phyloP scores from a whole-genome alignment of 2,113 vertebrate genomes.

The Cyprinodon tularosa region DNA sequence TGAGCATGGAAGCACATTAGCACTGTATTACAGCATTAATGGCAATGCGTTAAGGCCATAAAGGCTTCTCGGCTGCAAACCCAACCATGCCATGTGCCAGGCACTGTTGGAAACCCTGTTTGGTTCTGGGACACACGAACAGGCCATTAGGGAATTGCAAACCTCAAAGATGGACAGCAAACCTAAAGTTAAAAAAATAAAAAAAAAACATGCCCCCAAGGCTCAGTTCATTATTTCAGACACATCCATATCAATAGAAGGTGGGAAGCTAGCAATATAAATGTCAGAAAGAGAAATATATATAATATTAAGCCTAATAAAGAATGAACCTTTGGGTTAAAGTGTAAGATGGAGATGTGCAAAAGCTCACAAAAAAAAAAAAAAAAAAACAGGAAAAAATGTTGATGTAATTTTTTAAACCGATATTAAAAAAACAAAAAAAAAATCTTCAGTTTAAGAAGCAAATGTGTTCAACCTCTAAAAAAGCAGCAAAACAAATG shows the following conservation, averaged over 20 bases:
- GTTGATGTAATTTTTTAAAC: too few relatives aligned
- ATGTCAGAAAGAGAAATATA: constrained; percentile 17
- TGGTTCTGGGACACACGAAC: constrained; percentile 53
- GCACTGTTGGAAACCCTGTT: constrained; percentile 55
- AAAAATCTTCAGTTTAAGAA: background rate
- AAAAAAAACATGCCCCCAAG: constrained; percentile 36
- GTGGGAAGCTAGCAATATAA: constrained; percentile 39
- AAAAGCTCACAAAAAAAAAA: background rate
- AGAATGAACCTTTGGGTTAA: constrained; percentile 23
- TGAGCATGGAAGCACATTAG: constrained; percentile 56
- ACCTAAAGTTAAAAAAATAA: constrained; percentile 38
- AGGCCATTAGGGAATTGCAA: constrained; percentile 58
- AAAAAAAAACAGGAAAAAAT: background rate
- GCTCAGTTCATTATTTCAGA: constrained; percentile 47
- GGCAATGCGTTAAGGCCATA: constrained; percentile 64
- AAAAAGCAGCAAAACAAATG: too few relatives aligned
- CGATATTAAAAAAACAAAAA: background rate
- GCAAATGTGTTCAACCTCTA: too few relatives aligned
- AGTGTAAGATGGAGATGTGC: constrained; percentile 8
- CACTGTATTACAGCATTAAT: constrained; percentile 63
- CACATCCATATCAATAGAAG: constrained; percentile 23
- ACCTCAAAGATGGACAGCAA: constrained; percentile 61
- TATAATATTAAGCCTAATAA: background rate
- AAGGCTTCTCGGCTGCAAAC: constrained; percentile 55
- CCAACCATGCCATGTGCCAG: constrained; percentile 53